Evolutionary conservation across 1,140 invertebrate genomes (phyloP).

Genomic region (Latrodectus geometricus): DNA sequence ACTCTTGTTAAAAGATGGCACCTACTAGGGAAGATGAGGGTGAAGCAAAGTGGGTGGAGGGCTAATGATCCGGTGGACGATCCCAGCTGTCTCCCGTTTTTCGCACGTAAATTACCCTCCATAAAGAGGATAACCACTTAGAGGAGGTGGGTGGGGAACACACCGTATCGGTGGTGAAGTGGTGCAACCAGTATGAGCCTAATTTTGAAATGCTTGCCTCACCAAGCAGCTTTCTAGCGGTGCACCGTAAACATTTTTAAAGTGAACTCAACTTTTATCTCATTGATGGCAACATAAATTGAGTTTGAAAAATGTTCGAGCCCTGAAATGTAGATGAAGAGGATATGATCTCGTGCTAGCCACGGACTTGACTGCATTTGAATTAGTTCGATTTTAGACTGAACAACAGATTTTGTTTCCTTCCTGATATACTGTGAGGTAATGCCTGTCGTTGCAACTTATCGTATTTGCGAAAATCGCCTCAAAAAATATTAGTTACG

Average conservation of each 20-base stretch:
- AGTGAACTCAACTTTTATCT: conserved; percentile 30
- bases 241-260: conserved; percentile 28
- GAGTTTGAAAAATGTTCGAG: conserved; percentile 11
- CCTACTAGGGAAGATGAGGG: neutral
- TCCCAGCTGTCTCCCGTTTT: conserved; percentile 40
- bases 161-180: conserved; percentile 22
- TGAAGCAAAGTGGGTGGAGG: neutral
- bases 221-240: neutral
- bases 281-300: conserved; percentile 42
- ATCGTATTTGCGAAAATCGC: too few species aligned
- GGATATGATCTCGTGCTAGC: neutral
- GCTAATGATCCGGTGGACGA: conserved; percentile 33
- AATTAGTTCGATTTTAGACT: neutral
- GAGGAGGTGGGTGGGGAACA: neutral
- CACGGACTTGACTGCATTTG: neutral
- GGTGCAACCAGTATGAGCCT: conserved; percentile 6
- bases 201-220: neutral
- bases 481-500: too few species aligned
- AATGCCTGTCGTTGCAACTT: too few species aligned
- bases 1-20: conserved; percentile 30
- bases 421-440: too few species aligned
- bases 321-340: neutral
- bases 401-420: too few species aligned
- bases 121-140: conserved; percentile 37
- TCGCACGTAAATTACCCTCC: conserved; percentile 54